These are phyloP conservation scores for Papilio elwesi DNA, from an alignment of 2,888 invertebrate species.

Conservation along the genomic window DNA sequence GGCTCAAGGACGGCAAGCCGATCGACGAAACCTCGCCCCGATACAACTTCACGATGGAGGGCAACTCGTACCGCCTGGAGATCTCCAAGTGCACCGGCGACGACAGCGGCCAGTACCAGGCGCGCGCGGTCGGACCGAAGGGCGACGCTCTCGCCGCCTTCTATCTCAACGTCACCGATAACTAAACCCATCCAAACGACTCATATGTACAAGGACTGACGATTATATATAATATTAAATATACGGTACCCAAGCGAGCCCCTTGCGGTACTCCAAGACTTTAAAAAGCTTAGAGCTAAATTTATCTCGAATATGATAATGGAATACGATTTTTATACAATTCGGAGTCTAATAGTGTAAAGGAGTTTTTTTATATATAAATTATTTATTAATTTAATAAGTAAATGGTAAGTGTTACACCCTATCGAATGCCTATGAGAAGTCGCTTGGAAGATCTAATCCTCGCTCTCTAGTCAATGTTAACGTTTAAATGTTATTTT, in stretches of 20 bases:
- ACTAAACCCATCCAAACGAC: constrained; percentile 56
- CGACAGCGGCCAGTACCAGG: constrained; percentile 95
- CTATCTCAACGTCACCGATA: constrained; percentile 90
- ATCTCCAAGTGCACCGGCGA: constrained; percentile 89
- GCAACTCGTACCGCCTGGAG: constrained; percentile 91
- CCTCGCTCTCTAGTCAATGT: constrained; percentile 78
- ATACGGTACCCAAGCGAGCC: constrained; percentile 54
- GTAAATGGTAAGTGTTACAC: constrained; percentile 80
- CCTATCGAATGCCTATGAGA: constrained; percentile 78
- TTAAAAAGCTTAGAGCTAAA: constrained; percentile 49
- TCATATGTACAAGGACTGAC: constrained; percentile 58
- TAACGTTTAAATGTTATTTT: constrained; percentile 69
- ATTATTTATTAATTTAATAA: constrained; percentile 76
- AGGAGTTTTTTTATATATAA: constrained; percentile 67
- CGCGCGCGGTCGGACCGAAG: constrained; percentile 93
- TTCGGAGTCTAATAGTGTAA: constrained; percentile 75
- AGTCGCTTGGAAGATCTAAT: constrained; percentile 65
- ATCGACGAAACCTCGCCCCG: constrained; percentile 91
- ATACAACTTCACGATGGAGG: constrained; percentile 93
- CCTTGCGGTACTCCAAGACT: constrained; percentile 61
- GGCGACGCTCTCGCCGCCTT: constrained; percentile 93
- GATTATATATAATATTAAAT: constrained; percentile 45
- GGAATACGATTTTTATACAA: constrained; percentile 74
- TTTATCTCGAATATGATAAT: constrained; percentile 59
- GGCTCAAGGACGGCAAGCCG: constrained; percentile 96